Conservation (phyloP, 2,888 invertebrate genomes). For the Scaptomyza reducta region DNA sequence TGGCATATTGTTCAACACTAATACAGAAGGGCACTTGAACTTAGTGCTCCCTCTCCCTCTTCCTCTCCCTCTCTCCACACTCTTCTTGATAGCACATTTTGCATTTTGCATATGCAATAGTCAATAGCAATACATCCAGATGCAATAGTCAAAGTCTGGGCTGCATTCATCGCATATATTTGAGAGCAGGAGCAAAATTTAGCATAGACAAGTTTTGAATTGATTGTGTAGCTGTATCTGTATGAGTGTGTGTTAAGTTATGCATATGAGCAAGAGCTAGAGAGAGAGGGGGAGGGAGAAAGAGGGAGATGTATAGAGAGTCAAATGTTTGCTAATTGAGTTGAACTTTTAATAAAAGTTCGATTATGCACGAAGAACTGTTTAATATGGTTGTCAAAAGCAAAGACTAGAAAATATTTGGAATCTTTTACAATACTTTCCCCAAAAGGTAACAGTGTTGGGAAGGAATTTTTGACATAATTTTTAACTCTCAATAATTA, state of each 20-base stretch:
- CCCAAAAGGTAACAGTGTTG: too few relatives aligned
- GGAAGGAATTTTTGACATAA: too few relatives aligned
- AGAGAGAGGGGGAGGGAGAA: background rate
- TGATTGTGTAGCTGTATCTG: constrained; percentile 1
- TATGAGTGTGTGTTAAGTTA: constrained; percentile 1
- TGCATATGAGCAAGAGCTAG: constrained; percentile 2
- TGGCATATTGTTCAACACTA: constrained; percentile 29
- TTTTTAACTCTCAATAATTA: too few relatives aligned
- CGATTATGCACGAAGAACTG: background rate
- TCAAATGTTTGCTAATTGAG: constrained; percentile 25
- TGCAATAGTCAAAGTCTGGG: constrained; percentile 30
- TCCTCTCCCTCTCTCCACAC: background rate
- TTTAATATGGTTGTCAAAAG: background rate
- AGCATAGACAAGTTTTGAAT: constrained; percentile 39
- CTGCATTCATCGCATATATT: background rate
- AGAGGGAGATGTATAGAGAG: background rate
- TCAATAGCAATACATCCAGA: constrained; percentile 4
- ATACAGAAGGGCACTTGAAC: constrained; percentile 11
- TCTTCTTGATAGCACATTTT: constrained; percentile 32
- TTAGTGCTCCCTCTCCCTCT: background rate
- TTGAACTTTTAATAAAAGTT: constrained; percentile 9
- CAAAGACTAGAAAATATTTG: background rate
- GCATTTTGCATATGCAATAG: constrained; percentile 36
- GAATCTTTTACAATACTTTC: background rate
- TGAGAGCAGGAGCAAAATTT: constrained; percentile 21